phyloP scores from a whole-genome alignment of 2,797 vertebrate genomes.

The Alfaro cultratus region DNA sequence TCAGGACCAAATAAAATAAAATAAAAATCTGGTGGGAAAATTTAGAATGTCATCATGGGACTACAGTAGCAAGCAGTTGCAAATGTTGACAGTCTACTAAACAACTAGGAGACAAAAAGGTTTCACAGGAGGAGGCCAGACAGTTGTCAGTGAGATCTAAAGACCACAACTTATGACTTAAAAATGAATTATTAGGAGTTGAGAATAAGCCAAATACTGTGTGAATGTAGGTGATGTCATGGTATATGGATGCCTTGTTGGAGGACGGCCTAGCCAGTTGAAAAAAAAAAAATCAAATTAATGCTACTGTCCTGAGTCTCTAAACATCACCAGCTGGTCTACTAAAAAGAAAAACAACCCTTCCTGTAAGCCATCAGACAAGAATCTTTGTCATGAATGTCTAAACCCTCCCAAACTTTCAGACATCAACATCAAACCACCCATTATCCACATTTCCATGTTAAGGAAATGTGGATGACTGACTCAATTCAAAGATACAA shows the following conservation, averaged over 20 bases:
- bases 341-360: background rate
- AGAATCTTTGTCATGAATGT: constrained; percentile 3
- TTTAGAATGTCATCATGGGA: too few relatives aligned
- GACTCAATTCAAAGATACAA: background rate
- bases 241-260: background rate
- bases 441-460: constrained; percentile 7
- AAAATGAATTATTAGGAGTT: too few relatives aligned
- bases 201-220: background rate
- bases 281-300: background rate
- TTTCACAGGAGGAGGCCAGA: too few relatives aligned
- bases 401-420: background rate
- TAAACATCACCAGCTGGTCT: background rate
- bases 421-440: background rate
- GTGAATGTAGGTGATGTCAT: background rate
- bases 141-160: too few relatives aligned
- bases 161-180: too few relatives aligned
- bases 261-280: background rate
- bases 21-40: background rate
- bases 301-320: background rate
- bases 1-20: background rate
- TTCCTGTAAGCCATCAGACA: background rate
- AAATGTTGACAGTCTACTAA: too few relatives aligned
- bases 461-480: background rate
- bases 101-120: too few relatives aligned
- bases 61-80: too few relatives aligned